These are phyloP conservation scores for Apeltes quadracus DNA, from an alignment of 2,113 vertebrate genomes.

Conservation along the genomic window DNA sequence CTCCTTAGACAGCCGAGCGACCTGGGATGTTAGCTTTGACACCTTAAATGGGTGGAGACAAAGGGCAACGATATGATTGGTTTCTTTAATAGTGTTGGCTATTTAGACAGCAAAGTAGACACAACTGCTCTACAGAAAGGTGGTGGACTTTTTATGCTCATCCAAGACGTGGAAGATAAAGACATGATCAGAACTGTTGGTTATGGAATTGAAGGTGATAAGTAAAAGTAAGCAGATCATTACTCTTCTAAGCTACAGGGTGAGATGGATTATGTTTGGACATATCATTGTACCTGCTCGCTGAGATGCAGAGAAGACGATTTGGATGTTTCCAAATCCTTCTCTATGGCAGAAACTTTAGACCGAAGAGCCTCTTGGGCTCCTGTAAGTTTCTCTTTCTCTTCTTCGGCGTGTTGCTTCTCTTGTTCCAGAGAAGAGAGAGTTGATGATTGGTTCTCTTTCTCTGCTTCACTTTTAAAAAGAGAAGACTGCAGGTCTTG, in stretches of 20 bases:
- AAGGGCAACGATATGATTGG: not conserved
- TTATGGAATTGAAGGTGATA: not conserved
- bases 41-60: conserved; percentile 56
- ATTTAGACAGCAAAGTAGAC: not conserved
- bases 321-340: conserved; percentile 53
- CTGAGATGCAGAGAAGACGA: conserved; percentile 40
- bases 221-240: not conserved
- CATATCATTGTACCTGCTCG: conserved; percentile 50
- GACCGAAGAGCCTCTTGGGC: conserved; percentile 48
- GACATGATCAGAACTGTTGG: not conserved
- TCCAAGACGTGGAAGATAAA: not conserved
- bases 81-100: not conserved
- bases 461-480: conserved; percentile 50
- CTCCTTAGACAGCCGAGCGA: conserved; percentile 79
- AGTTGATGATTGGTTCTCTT: conserved; percentile 39
- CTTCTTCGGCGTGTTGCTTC: conserved; percentile 66
- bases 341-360: conserved; percentile 40
- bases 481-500: conserved; percentile 45
- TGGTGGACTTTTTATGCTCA: not conserved
- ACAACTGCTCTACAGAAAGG: not conserved
- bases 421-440: conserved; percentile 66
- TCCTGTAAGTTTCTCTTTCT: conserved; percentile 59
- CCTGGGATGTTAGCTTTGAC: conserved; percentile 65
- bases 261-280: not conserved
- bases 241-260: no score